Percentiles rank a stretch among this genome's conserved stretches.
Evolutionary conservation across 1,140 invertebrate species (phyloP).

Genomic region (Cherax destructor): DNA sequence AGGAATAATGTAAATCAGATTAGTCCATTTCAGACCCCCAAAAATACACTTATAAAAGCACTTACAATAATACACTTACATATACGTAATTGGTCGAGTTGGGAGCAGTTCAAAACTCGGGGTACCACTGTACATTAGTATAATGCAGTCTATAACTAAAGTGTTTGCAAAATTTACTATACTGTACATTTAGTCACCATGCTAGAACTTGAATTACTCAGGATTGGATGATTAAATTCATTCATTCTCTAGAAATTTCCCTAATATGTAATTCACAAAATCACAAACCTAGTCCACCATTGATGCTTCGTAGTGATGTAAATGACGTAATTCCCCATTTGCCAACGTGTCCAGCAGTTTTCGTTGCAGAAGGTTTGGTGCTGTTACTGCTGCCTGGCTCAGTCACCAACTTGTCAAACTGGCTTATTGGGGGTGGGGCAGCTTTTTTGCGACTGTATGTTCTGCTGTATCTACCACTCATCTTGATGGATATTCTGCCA

Average conservation of each 20-base stretch:
- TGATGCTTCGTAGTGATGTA: constrained; percentile 89
- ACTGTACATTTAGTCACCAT: background rate
- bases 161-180: background rate
- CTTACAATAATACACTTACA: no score
- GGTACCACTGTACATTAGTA: background rate
- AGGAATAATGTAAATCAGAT: no score
- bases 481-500: constrained; percentile 48
- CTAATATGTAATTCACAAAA: background rate
- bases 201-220: no score
- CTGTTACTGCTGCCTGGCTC: constrained; percentile 81
- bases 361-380: constrained; percentile 87
- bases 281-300: constrained; percentile 73
- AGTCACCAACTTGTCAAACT: constrained; percentile 86
- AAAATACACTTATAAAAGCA: no score
- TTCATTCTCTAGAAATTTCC: background rate
- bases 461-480: constrained; percentile 72
- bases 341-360: constrained; percentile 91
- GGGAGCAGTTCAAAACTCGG: background rate
- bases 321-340: constrained; percentile 96
- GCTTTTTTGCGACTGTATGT: constrained; percentile 73
- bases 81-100: no score
- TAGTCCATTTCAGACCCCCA: no score
- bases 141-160: background rate
- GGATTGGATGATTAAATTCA: no score
- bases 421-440: constrained; percentile 78